These are phyloP conservation scores for Haliclona indistincta DNA, from an alignment of 37 sponge, comb jelly and placozoan species.

Conservation along the genomic window DNA sequence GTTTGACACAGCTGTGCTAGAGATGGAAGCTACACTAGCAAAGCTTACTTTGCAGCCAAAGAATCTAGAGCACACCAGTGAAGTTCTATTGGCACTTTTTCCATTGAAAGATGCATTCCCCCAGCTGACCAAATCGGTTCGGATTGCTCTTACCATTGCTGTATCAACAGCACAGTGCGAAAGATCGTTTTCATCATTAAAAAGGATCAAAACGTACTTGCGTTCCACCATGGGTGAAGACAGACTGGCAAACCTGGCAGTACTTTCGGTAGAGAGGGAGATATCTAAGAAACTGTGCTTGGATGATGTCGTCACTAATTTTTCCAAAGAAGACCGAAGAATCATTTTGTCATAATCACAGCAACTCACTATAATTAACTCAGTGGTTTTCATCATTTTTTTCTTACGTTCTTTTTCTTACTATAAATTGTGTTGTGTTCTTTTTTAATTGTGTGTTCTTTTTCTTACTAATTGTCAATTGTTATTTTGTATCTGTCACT, in stretches of 20 bases:
- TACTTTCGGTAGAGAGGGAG: slow-evolving; percentile 34
- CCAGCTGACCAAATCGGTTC: not conserved
- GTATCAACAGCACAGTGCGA: slow-evolving; percentile 45
- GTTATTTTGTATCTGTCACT: too few relatives aligned
- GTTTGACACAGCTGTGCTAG: not conserved
- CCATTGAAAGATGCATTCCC: slow-evolving; percentile 14
- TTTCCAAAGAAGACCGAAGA: not conserved
- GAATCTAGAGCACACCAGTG: not conserved
- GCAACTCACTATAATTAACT: too few relatives aligned
- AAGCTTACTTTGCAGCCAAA: slow-evolving; percentile 6
- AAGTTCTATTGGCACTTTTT: slow-evolving; percentile 7
- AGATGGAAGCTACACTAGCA: slow-evolving; percentile 5
- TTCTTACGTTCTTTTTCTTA: too few relatives aligned
- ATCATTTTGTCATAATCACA: too few relatives aligned
- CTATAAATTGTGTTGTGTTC: too few relatives aligned
- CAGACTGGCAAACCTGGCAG: slow-evolving; percentile 35
- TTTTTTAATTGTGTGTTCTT: too few relatives aligned
- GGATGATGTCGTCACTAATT: slow-evolving; percentile 1
- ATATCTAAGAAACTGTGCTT: not conserved
- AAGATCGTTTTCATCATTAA: slow-evolving; percentile 46
- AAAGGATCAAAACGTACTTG: slow-evolving; percentile 43
- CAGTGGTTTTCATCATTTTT: too few relatives aligned
- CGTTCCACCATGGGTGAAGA: slow-evolving; percentile 42
- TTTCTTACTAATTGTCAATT: too few relatives aligned
- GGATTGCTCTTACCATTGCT: slow-evolving; percentile 18